Percentiles rank a stretch among this genome's conserved stretches.
phyloP scores from a whole-genome alignment of 2,888 invertebrate species.

The Ectobius pallidus region DNA sequence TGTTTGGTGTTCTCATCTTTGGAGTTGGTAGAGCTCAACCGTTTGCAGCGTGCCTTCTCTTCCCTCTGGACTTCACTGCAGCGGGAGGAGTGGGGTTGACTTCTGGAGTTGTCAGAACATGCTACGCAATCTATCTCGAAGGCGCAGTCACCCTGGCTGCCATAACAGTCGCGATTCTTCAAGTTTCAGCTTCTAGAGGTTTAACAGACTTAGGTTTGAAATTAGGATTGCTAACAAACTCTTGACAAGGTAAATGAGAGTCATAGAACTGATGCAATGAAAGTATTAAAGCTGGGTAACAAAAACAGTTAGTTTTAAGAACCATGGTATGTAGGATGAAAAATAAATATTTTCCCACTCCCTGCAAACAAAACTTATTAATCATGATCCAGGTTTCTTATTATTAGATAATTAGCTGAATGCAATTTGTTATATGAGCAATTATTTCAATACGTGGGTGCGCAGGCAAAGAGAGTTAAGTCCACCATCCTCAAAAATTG shows the following conservation, averaged over 20 bases:
- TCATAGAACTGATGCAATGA: no score
- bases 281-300: no score
- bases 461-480: no score
- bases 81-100: constrained; percentile 70
- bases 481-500: no score
- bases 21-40: constrained; percentile 62
- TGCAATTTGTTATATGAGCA: no score
- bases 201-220: constrained; percentile 61
- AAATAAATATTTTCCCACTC: no score
- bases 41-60: constrained; percentile 63
- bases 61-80: constrained; percentile 73
- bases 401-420: no score
- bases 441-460: no score
- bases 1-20: constrained; percentile 64
- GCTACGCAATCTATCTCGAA: constrained; percentile 72
- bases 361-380: no score
- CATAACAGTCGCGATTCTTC: constrained; percentile 63
- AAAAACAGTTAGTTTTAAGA: no score
- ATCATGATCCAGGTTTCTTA: no score
- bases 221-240: constrained; percentile 58
- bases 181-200: constrained; percentile 63
- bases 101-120: constrained; percentile 62
- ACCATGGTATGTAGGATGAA: no score
- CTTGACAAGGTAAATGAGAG: constrained; percentile 19
- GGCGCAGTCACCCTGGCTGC: constrained; percentile 69